Evolutionary conservation across 2,888 invertebrate genomes (phyloP).

Genomic region (Ellobium chinense): DNA sequence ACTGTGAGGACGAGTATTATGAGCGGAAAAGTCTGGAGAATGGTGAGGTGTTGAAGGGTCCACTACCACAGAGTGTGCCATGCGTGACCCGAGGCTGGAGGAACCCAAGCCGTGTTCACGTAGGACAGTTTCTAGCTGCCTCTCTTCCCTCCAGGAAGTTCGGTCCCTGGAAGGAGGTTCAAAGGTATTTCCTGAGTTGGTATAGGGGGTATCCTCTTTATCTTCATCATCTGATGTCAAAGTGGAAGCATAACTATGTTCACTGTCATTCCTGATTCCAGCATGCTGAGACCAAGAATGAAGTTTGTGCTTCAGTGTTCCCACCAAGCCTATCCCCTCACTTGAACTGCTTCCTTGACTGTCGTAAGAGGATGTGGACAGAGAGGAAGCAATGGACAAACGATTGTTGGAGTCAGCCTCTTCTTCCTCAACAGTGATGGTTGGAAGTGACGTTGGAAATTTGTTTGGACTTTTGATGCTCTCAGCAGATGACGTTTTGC

Average conservation of each 20-base stretch:
- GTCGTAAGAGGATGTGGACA: constrained; percentile 69
- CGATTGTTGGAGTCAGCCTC: constrained; percentile 53
- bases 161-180: background rate
- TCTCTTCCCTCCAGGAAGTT: constrained; percentile 29
- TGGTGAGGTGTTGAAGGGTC: background rate
- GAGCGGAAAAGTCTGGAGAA: background rate
- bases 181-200: background rate
- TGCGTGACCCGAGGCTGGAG: constrained; percentile 62
- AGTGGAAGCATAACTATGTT: constrained; percentile 34
- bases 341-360: constrained; percentile 57
- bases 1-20: background rate
- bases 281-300: constrained; percentile 59
- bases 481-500: constrained; percentile 55
- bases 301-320: constrained; percentile 67
- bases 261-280: constrained; percentile 34
- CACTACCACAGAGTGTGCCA: constrained; percentile 54
- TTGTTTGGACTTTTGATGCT: constrained; percentile 54
- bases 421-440: constrained; percentile 47
- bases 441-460: constrained; percentile 58
- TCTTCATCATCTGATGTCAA: constrained; percentile 40
- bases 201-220: constrained; percentile 6
- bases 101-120: constrained; percentile 65
- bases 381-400: constrained; percentile 62
- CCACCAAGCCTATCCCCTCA: constrained; percentile 63
- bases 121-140: constrained; percentile 59